Evolutionary conservation across 2,797 vertebrate genomes (phyloP), one percentile per base, ranked within the genome.

Genomic region (Anabas testudineus): DNA sequence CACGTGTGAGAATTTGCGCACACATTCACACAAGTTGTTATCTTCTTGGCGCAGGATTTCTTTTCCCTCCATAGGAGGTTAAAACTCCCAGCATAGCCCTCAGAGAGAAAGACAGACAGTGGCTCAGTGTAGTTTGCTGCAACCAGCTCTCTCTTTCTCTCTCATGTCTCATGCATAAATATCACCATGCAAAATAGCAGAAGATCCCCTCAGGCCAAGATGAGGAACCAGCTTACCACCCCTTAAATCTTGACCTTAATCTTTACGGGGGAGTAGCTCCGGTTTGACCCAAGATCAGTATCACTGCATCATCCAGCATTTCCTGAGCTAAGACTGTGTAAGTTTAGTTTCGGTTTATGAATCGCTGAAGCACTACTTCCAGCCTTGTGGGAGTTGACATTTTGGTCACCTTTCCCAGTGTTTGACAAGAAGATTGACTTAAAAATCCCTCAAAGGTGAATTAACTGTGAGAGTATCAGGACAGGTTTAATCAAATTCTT

Each of bases 11-110:
- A 58, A 41, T 74, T 30, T 71, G 66, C 28, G 13, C 34, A 61
- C 39, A 22, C 13, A 36, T 10, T 41, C 56, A 56, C 41, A n/a
- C 28, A 39, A 82, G 75, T 92, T 88, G 87, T 95, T 94, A 95
- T 94, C 90, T 87, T 71, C 80, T 60, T 79, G 81, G 91, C 63
- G 78, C 93, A 96, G 93, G 79, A 93, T 90, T 90, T 84, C 32
- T 45, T 7, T 9, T 65, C 83, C 76, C 81, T 89, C 88, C 71
- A 14, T 88, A 77, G 74, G 83, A 80, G 91, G 83, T 85, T 93
- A 92, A 32, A 94, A 93, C 92, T 93, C 81, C 76, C 48, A 82
- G 89, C 59, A 80, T 48, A 72, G 88, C 78, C 56, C 74, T 37
- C 59, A 67, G 82, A 90, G 88, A 80, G 71, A 88, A 91, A 89